These are phyloP conservation scores for Gymnorhina tibicen DNA, from an alignment of 2,113 vertebrate species.

Conservation along the genomic window DNA sequence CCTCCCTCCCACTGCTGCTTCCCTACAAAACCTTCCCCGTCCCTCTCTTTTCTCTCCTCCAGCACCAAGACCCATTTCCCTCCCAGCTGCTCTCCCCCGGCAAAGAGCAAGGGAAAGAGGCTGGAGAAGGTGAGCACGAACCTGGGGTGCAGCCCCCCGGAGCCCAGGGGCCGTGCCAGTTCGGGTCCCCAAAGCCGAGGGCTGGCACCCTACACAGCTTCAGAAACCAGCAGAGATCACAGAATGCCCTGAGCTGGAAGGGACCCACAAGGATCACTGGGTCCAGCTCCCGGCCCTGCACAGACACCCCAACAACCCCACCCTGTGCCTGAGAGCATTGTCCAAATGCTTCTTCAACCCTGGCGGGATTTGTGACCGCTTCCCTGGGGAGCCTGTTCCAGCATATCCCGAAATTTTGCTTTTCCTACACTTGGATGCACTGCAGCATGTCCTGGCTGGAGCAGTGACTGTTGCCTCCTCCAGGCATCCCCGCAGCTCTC, in stretches of 20 bases:
- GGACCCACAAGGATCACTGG: not conserved
- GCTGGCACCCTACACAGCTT: not conserved
- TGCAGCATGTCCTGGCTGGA: accelerated
- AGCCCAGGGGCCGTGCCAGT: accelerated
- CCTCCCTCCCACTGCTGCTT: not conserved
- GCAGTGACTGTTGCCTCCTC: not conserved
- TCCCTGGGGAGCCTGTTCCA: not conserved
- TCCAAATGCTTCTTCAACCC: accelerated
- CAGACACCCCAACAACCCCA: not conserved
- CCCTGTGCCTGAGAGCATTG: accelerated
- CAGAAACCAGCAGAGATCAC: accelerated
- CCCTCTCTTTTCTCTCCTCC: not conserved
- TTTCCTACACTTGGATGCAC: accelerated
- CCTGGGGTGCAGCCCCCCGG: accelerated
- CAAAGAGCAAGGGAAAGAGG: too few relatives aligned
- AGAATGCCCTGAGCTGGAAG: not conserved
- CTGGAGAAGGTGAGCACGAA: not conserved
- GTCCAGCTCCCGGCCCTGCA: not conserved
- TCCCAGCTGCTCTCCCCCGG: not conserved
- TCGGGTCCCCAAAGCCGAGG: accelerated
- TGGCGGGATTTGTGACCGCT: not conserved
- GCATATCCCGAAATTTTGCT: not conserved
- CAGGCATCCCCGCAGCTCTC: accelerated
- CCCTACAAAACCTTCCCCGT: not conserved
- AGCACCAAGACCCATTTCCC: not conserved